Percentiles rank a stretch among this genome's conserved stretches.
Evolutionary conservation across 2,888 invertebrate genomes (phyloP).

Genomic region (Dinocampus coccinellae): DNA sequence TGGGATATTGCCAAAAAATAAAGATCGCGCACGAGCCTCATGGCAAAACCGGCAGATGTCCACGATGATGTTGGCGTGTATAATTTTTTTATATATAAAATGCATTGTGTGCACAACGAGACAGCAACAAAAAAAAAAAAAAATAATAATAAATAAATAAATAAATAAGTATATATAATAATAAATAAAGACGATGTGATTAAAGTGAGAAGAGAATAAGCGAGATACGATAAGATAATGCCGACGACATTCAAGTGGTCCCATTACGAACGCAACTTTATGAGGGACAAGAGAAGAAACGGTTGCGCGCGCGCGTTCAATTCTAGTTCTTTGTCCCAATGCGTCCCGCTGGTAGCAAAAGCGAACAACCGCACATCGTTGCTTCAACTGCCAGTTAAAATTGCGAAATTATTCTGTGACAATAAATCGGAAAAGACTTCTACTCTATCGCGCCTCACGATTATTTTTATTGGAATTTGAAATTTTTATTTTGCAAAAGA

Average conservation of each 20-base stretch:
- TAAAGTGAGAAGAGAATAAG: not conserved
- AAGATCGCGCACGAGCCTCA: slow-evolving; percentile 19
- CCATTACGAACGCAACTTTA: slow-evolving; percentile 48
- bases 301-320: slow-evolving; percentile 37
- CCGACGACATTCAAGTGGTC: slow-evolving; percentile 25
- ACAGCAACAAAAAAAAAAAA: not conserved
- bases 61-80: slow-evolving; percentile 53
- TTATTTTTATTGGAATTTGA: slow-evolving; percentile 38
- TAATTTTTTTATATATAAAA: slow-evolving; percentile 24
- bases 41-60: slow-evolving; percentile 60
- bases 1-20: slow-evolving; percentile 52
- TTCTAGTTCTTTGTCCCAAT: slow-evolving; percentile 42
- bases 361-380: slow-evolving; percentile 5
- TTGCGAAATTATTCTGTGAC: slow-evolving; percentile 46
- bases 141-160: not conserved
- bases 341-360: slow-evolving; percentile 17
- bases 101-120: not conserved
- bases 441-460: slow-evolving; percentile 30
- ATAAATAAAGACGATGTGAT: not conserved
- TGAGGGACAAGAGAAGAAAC: slow-evolving; percentile 39
- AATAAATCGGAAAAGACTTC: slow-evolving; percentile 43
- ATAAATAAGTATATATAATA: too few species aligned
- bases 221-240: not conserved
- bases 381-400: slow-evolving; percentile 32
- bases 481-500: slow-evolving; percentile 9